These are phyloP conservation scores for Panagrolaimus sp. DNA, from an alignment of 1,140 invertebrate genomes.

Conservation along the genomic window DNA sequence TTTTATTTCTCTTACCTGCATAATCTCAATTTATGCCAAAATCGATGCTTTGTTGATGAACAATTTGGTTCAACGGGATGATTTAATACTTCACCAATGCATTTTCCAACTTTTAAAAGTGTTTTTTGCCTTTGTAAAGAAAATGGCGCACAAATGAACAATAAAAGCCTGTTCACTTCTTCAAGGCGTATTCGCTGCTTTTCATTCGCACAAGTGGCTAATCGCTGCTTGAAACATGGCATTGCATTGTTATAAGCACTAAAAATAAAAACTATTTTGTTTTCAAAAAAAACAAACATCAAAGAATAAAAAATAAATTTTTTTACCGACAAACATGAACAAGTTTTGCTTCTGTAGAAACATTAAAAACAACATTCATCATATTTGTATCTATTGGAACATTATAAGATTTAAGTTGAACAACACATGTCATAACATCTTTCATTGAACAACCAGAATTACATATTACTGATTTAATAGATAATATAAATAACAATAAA, in stretches of 20 bases:
- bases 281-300: too few species aligned
- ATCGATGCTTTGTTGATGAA: conserved; percentile 1
- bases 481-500: too few species aligned
- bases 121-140: conserved; percentile 15
- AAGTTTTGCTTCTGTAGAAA: conserved; percentile 17
- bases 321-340: conserved; percentile 16
- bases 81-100: conserved; percentile 12
- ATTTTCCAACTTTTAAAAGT: conserved; percentile 9
- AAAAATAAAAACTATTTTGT: not conserved
- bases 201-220: conserved; percentile 14
- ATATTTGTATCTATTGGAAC: conserved; percentile 16
- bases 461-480: too few species aligned
- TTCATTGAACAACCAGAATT: conserved; percentile 11
- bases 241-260: conserved; percentile 17
- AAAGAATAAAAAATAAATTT: not conserved
- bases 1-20: conserved; percentile 17
- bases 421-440: conserved; percentile 17
- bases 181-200: not conserved
- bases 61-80: conserved; percentile 3
- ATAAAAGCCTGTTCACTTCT: conserved; percentile 13
- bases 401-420: conserved; percentile 20
- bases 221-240: conserved; percentile 13
- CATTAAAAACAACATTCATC: conserved; percentile 22
- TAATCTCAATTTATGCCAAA: conserved; percentile 12
- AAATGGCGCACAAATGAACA: conserved; percentile 15